Base-by-base conservation (phyloP, 2,888 invertebrate genomes). In the Eristalinus aeneus region DNA sequence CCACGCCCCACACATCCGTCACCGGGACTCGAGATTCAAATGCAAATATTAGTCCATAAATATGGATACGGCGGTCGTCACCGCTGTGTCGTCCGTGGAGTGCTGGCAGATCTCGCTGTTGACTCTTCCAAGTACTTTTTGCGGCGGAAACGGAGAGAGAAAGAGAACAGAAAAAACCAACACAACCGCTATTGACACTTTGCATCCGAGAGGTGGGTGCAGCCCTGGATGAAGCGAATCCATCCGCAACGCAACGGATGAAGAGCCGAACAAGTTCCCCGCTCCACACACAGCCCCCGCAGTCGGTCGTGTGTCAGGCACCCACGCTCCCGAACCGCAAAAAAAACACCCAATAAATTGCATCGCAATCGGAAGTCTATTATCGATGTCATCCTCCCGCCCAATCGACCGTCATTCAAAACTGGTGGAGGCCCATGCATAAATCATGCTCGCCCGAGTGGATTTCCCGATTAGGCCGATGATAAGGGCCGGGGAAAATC, bases 1-100 rank as follows among this genome's bases (percentile, higher is more conserved):
- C n/a, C 39, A 39, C n/a, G 39, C n/a, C 46, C 46, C 46, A n/a
- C 46, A 46, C 46, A 46, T 46, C 46, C 22, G 36, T 60, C 27
- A 64, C 9, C 60, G 53, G 56, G 22, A 16, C 56, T 61, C 60
- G 69, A 64, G 54, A 84, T 71, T 72, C 63, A 77, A 83, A 81
- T 85, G 85, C 76, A 85, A 85, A 85, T 85, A 81, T 85, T 84
- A 81, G 64, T 31, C 32, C 68, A 85, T 85, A 77, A 81, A 81
- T 77, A 81, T 73, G 76, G 69, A 85, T 73, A 68, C 63, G 73
- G 61, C 63, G 73, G 61, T 46, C 46, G 46, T 16, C 16, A 16
- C 16, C 46, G 16, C 1, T 6, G 16, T n/a, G 12, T 39, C 16
- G 5, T 16, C 46, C 6, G 46, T 46, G 46, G 16, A 46, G 46